Percentiles rank a stretch among this genome's conserved stretches.
Conservation (phyloP, 2,888 invertebrate genomes). For the Aspidiotus rigidus region DNA sequence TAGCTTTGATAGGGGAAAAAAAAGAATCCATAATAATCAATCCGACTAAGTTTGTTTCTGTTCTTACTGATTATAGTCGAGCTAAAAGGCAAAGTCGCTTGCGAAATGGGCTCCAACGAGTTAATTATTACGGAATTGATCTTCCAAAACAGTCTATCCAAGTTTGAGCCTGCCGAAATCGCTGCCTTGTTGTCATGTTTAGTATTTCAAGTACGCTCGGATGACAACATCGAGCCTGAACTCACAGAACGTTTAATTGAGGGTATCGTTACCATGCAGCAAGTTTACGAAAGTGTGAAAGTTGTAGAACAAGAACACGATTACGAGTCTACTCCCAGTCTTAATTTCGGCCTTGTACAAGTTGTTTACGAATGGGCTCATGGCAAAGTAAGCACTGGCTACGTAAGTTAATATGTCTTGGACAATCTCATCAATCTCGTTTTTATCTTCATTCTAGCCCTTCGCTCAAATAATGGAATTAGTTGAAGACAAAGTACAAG, state of each 20-base stretch:
- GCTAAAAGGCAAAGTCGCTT: slow-evolving; percentile 70
- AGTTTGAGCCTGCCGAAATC: slow-evolving; percentile 72
- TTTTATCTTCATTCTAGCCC: slow-evolving; percentile 41
- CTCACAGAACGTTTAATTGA: slow-evolving; percentile 50
- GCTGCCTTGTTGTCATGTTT: slow-evolving; percentile 86
- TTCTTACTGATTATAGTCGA: slow-evolving; percentile 21
- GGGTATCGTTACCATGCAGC: slow-evolving; percentile 37
- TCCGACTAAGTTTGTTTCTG: too few relatives aligned
- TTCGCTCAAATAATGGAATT: slow-evolving; percentile 87
- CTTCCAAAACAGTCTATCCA: slow-evolving; percentile 60
- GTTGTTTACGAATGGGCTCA: slow-evolving; percentile 96
- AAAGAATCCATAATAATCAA: too few relatives aligned
- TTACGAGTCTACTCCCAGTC: slow-evolving; percentile 50
- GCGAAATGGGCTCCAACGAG: slow-evolving; percentile 74
- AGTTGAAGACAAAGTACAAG: slow-evolving; percentile 73
- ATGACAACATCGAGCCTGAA: slow-evolving; percentile 46
- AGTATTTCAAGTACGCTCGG: slow-evolving; percentile 78
- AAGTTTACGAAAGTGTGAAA: slow-evolving; percentile 34
- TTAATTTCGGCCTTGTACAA: slow-evolving; percentile 84
- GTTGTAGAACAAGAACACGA: slow-evolving; percentile 13
- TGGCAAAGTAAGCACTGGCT: slow-evolving; percentile 55
- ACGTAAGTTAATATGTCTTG: too few relatives aligned
- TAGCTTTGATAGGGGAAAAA: too few relatives aligned
- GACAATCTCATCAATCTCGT: not conserved
- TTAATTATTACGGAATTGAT: slow-evolving; percentile 89